These are phyloP conservation scores for Malacosoma neustria DNA, from an alignment of 2,888 invertebrate species.

Conservation along the genomic window DNA sequence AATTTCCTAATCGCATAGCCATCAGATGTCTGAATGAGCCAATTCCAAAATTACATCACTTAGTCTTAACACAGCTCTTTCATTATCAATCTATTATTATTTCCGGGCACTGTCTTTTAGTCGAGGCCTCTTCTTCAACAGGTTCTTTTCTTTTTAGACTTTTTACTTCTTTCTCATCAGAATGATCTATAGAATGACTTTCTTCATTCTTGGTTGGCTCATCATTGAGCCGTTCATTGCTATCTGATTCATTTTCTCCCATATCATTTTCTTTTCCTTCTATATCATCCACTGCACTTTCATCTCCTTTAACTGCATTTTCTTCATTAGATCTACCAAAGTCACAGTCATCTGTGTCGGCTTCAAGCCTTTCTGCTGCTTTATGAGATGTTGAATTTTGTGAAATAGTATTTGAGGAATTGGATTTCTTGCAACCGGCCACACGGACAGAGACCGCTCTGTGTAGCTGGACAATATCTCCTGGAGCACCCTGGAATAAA, in stretches of 20 bases:
- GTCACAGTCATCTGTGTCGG: constrained; percentile 37
- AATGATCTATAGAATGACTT: constrained; percentile 31
- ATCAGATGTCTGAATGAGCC: constrained; percentile 24
- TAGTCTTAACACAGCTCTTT: constrained; percentile 26
- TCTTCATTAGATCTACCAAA: constrained; percentile 31
- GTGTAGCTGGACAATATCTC: constrained; percentile 50
- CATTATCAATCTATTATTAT: constrained; percentile 45
- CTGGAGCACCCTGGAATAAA: constrained; percentile 49
- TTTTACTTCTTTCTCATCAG: constrained; percentile 34
- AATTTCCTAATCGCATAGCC: constrained; percentile 38
- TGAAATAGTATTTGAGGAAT: constrained; percentile 14
- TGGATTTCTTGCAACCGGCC: constrained; percentile 32
- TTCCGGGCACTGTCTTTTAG: constrained; percentile 62
- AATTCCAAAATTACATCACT: constrained; percentile 35
- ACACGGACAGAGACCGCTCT: constrained; percentile 46
- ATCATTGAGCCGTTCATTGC: constrained; percentile 29
- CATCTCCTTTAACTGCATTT: constrained; percentile 16
- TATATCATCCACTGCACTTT: constrained; percentile 19
- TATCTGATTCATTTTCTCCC: constrained; percentile 12
- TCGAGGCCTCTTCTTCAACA: constrained; percentile 41
- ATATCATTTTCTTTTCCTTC: background rate
- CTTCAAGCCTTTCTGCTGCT: constrained; percentile 49
- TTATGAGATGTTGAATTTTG: constrained; percentile 40
- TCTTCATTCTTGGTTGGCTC: constrained; percentile 36
- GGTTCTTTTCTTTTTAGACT: constrained; percentile 52